Conservation (phyloP, 2,888 invertebrate species). For the Mallateleia sp. region DNA sequence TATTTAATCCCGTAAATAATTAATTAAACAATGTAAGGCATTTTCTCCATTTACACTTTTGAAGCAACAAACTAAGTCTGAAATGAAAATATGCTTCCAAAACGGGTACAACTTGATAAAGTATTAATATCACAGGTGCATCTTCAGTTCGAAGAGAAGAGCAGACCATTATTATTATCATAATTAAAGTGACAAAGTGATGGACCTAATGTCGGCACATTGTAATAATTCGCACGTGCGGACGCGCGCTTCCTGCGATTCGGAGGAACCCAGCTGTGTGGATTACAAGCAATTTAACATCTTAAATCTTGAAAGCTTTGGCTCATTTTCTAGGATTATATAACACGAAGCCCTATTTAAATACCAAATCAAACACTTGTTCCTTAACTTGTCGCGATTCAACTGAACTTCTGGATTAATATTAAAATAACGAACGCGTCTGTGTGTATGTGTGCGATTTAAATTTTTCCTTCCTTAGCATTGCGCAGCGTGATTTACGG, state of each 20-base stretch:
- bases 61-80: background rate
- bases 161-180: conserved; percentile 68
- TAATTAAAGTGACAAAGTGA: conserved; percentile 75
- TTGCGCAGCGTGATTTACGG: too few relatives aligned
- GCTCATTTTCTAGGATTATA: conserved; percentile 66
- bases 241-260: conserved; percentile 56
- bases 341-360: conserved; percentile 57
- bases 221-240: conserved; percentile 74
- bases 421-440: background rate
- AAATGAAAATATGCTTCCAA: conserved; percentile 28
- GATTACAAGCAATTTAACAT: conserved; percentile 71
- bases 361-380: conserved; percentile 64
- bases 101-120: conserved; percentile 54
- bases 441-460: too few relatives aligned
- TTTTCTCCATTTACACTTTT: background rate
- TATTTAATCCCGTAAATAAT: background rate
- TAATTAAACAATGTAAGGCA: background rate
- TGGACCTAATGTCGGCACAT: conserved; percentile 69
- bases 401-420: conserved; percentile 8
- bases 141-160: conserved; percentile 5
- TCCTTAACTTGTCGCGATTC: conserved; percentile 46
- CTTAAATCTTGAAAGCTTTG: conserved; percentile 67
- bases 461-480: too few relatives aligned
- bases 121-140: conserved; percentile 62
- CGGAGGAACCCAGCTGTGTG: conserved; percentile 69